phyloP scores from a whole-genome alignment of 2,113 vertebrate species.

The Stictonetta naevosa region DNA sequence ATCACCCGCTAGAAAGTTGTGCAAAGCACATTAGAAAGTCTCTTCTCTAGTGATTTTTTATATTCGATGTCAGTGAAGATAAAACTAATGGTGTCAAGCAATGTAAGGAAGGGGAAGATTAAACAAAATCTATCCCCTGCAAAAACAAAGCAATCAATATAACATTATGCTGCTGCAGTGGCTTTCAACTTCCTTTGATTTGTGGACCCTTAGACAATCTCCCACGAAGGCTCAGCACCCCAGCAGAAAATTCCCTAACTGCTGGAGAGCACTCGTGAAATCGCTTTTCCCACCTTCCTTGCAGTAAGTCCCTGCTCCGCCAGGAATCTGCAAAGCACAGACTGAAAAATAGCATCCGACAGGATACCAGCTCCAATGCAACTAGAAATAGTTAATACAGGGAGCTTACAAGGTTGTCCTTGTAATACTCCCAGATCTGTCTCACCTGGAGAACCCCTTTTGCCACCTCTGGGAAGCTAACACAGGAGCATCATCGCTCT shows the following conservation, averaged over 20 bases:
- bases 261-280: background rate
- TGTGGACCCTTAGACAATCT: slow-evolving; percentile 23
- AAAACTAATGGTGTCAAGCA: slow-evolving; percentile 51
- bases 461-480: background rate
- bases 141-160: slow-evolving; percentile 67
- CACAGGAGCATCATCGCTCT: background rate
- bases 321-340: background rate
- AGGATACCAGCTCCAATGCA: background rate
- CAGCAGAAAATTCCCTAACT: background rate
- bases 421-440: background rate
- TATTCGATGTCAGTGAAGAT: slow-evolving; percentile 28
- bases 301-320: background rate
- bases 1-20: background rate
- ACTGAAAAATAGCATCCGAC: background rate
- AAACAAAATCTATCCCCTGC: slow-evolving; percentile 67
- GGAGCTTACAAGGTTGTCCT: background rate
- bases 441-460: background rate
- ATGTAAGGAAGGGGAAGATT: slow-evolving; percentile 62
- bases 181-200: slow-evolving; percentile 57
- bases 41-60: background rate
- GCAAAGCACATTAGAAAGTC: slow-evolving; percentile 2
- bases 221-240: background rate
- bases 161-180: slow-evolving; percentile 33
- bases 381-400: background rate
- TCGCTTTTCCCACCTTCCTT: background rate